These are phyloP conservation scores for Pan paniscus DNA, from an alignment of 2,113 vertebrate genomes.

Conservation along the genomic window DNA sequence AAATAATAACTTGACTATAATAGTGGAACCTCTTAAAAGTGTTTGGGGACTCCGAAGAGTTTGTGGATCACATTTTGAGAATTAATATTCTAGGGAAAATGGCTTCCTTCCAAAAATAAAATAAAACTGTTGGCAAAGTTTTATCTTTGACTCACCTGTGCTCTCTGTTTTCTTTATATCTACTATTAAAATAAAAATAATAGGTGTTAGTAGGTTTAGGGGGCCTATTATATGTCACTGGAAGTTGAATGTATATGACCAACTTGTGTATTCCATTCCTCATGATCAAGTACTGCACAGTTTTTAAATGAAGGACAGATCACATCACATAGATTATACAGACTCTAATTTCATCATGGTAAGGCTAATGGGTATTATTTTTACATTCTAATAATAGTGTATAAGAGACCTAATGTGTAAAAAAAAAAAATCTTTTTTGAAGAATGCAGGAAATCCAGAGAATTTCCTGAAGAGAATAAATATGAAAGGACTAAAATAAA, in stretches of 20 bases:
- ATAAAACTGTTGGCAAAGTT: neutral
- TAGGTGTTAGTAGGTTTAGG: too few species aligned
- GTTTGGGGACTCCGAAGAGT: neutral
- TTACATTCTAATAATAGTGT: neutral
- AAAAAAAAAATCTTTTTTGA: neutral
- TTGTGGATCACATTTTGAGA: neutral
- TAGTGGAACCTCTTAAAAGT: rapidly evolving
- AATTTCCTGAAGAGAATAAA: neutral
- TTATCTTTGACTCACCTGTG: neutral
- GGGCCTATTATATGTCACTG: neutral
- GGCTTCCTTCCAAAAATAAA: neutral
- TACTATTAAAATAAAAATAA: neutral
- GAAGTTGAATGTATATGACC: neutral
- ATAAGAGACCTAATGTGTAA: neutral
- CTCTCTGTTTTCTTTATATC: neutral
- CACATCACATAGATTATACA: neutral
- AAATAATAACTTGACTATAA: neutral
- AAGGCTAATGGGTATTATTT: neutral
- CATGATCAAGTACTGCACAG: neutral
- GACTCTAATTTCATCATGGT: neutral
- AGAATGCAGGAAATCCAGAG: neutral
- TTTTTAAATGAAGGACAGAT: neutral
- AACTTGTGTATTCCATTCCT: too few species aligned
- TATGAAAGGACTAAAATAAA: neutral
- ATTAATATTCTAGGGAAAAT: neutral